Base-by-base conservation (phyloP, 2,888 invertebrate genomes). In the Rhingia campestris region DNA sequence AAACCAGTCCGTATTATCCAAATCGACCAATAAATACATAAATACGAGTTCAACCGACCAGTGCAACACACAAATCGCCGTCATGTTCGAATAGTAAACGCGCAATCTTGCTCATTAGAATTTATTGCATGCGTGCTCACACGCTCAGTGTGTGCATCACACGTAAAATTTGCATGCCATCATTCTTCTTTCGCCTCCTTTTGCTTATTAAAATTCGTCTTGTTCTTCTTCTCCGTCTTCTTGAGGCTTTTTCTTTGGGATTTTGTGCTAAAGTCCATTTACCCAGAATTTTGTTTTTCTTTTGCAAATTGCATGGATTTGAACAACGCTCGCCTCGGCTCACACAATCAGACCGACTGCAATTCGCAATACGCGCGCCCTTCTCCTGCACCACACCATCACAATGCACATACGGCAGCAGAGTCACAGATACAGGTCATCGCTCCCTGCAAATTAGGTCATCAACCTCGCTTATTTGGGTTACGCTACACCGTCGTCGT, bases 401-500 rank as follows among this genome's bases (percentile, higher is more conserved):
- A 30, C 56, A 37, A 14, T 41, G 7, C 66, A 53, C 43, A 66
- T 58, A 76, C 61, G 63, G 22, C 22, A 22, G 22, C 22, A 22
- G 22, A 80, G 82, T 69, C 79, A 82, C 82, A 87, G 86, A 87
- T 88, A 87, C 87, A 89, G 91, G 90, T 91, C 91, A 90, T 88
- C 89, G 91, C 90, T 89, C 91, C 88, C 87, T 88, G 88, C 88
- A 88, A 91, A 89, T 90, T 91, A 77, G 90, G 91, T 89, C 90
- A 91, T 91, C 90, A 91, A 91, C 91, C 91, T 90, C 88, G 75
- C 82, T 75, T 87, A 89, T 89, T 89, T 90, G 87, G 90, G 90
- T 90, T 90, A 89, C 86, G 49, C 49, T 49, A 69, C 74, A 54
- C 74, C 49, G 61, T 22, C 41, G 58, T 35, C n/a, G 35, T 51